Evolutionary conservation across 2,113 vertebrate genomes (phyloP).

Genomic region (Mystacornis crossleyi): DNA sequence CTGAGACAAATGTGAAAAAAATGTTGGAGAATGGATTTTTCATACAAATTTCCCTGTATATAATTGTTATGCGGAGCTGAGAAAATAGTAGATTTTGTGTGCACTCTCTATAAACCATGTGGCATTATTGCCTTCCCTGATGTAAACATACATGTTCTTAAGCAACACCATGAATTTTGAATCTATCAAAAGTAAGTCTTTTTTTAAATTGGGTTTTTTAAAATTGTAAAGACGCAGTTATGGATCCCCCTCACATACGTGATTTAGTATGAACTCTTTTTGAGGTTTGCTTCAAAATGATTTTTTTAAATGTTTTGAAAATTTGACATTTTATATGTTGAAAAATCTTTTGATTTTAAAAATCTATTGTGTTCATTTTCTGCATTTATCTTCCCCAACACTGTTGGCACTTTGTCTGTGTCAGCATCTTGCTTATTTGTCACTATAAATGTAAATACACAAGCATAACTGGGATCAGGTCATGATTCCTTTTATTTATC

Average conservation of each 20-base stretch:
- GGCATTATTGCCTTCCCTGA: neutral
- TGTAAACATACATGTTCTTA: neutral
- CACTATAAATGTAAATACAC: neutral
- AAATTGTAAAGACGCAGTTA: neutral
- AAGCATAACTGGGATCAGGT: neutral
- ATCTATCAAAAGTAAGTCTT: neutral
- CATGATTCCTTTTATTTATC: neutral
- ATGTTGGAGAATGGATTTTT: neutral
- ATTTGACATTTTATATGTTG: neutral
- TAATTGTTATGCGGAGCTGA: neutral
- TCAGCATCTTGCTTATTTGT: neutral
- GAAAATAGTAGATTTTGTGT: neutral
- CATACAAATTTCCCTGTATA: neutral
- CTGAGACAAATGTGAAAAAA: neutral
- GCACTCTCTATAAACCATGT: neutral
- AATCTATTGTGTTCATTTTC: neutral
- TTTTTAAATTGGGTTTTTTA: neutral
- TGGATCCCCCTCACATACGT: accelerated
- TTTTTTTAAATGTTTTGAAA: neutral
- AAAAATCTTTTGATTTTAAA: neutral
- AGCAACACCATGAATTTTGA: neutral
- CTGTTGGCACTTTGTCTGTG: neutral
- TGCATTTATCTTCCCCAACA: neutral
- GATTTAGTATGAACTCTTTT: neutral
- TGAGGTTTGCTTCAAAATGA: neutral